Percentiles rank a stretch among this genome's conserved stretches.
phyloP scores from a whole-genome alignment of 1,140 invertebrate species.

The Sminthurides bifidus region DNA sequence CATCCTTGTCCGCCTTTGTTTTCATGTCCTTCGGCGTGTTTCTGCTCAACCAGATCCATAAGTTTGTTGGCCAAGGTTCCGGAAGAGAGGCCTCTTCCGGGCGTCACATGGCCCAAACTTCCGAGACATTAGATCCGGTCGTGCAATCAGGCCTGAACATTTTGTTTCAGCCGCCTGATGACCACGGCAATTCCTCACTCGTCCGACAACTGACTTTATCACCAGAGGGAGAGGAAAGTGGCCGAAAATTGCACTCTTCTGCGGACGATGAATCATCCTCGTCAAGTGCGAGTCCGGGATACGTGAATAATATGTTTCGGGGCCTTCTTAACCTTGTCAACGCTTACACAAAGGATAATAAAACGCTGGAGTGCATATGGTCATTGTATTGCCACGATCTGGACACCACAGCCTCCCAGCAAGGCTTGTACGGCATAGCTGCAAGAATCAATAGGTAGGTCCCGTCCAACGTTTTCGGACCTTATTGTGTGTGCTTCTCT shows the following conservation, averaged over 20 bases:
- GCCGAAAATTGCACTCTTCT: background rate
- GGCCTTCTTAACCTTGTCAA: slow-evolving; percentile 46
- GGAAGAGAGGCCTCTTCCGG: slow-evolving; percentile 44
- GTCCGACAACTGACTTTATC: no score
- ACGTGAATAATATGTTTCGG: slow-evolving; percentile 44
- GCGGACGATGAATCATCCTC: background rate
- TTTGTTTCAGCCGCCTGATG: slow-evolving; percentile 30
- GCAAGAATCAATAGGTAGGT: slow-evolving; percentile 49
- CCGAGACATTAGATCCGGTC: slow-evolving; percentile 38
- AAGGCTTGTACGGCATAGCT: slow-evolving; percentile 46
- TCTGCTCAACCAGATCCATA: slow-evolving; percentile 47
- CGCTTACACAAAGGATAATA: slow-evolving; percentile 39
- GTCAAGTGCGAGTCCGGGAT: background rate
- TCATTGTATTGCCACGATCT: slow-evolving; percentile 48
- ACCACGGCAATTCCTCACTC: slow-evolving; percentile 22
- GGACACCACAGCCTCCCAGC: slow-evolving; percentile 43
- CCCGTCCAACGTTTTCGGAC: no score
- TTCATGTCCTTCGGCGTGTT: slow-evolving; percentile 47
- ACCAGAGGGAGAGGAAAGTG: no score
- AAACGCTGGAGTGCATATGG: slow-evolving; percentile 48
- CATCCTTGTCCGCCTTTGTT: slow-evolving; percentile 43
- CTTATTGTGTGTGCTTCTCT: no score
- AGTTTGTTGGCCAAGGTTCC: slow-evolving; percentile 28
- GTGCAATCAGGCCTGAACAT: slow-evolving; percentile 27
- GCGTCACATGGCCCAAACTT: no score